Conservation (phyloP, 2,888 invertebrate species). For the Encarsia formosa region DNA sequence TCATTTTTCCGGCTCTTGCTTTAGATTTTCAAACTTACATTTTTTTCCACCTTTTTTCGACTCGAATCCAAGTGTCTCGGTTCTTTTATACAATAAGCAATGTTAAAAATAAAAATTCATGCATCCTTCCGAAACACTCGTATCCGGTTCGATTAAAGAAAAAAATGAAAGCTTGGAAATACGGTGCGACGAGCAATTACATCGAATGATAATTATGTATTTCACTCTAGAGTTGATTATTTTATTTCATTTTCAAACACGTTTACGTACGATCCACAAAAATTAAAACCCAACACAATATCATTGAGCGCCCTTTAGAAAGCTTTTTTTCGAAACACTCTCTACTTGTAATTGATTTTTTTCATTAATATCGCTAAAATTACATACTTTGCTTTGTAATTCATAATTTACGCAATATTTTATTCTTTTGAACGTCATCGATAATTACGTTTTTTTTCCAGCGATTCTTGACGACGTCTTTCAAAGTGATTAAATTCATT, state of each 20-base stretch:
- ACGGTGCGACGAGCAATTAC: too few relatives aligned
- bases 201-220: too few relatives aligned
- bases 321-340: background rate
- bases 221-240: too few relatives aligned
- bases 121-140: conserved; percentile 24
- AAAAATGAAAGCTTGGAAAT: too few relatives aligned
- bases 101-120: conserved; percentile 46
- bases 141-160: background rate
- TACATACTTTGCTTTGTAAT: conserved; percentile 24
- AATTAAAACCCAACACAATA: too few relatives aligned
- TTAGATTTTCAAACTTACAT: background rate
- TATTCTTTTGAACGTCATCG: conserved; percentile 32
- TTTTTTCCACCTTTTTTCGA: background rate
- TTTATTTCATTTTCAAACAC: too few relatives aligned
- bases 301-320: too few relatives aligned
- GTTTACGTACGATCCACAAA: too few relatives aligned
- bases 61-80: conserved; percentile 3
- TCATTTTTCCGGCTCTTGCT: background rate
- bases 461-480: conserved; percentile 21
- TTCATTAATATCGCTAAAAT: conserved; percentile 33
- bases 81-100: conserved; percentile 34
- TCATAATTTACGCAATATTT: conserved; percentile 26
- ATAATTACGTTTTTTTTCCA: conserved; percentile 16
- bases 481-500: conserved; percentile 19
- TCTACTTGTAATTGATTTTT: conserved; percentile 29